A percentile compares a stretch with the other conserved stretches of the same genome.
phyloP scores from a whole-genome alignment of 2,797 vertebrate species.

The Tachyglossus aculeatus region DNA sequence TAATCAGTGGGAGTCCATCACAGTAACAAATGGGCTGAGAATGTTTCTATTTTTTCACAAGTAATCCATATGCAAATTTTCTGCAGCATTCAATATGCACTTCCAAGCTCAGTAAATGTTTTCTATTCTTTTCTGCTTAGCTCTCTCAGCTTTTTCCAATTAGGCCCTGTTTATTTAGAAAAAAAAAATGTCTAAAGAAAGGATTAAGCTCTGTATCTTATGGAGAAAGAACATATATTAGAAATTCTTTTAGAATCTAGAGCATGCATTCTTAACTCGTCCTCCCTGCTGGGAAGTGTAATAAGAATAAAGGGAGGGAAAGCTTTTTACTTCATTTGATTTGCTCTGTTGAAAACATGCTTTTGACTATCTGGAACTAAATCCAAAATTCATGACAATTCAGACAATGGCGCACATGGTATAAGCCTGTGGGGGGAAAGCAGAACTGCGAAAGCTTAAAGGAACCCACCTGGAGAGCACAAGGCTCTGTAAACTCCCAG shows the following conservation, averaged over 20 bases:
- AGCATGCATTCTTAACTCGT: slow-evolving; percentile 65
- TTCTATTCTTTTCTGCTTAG: slow-evolving; percentile 69
- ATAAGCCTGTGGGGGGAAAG: slow-evolving; percentile 43
- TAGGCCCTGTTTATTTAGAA: slow-evolving; percentile 72
- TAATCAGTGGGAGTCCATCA: slow-evolving; percentile 61
- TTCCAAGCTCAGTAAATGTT: slow-evolving; percentile 69
- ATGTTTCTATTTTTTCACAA: slow-evolving; percentile 66
- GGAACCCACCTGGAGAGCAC: slow-evolving; percentile 46
- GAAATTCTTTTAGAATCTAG: slow-evolving; percentile 67
- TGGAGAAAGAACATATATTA: slow-evolving; percentile 66
- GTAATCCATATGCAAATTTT: slow-evolving; percentile 72
- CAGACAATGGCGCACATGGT: slow-evolving; percentile 50
- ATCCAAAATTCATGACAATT: slow-evolving; percentile 64
- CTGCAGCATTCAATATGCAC: slow-evolving; percentile 63
- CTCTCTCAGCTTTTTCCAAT: slow-evolving; percentile 72
- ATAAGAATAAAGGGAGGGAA: slow-evolving; percentile 57
- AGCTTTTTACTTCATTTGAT: slow-evolving; percentile 61
- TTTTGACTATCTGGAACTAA: slow-evolving; percentile 60
- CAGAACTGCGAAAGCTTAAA: slow-evolving; percentile 30
- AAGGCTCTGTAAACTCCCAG: slow-evolving; percentile 15
- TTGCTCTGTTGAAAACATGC: slow-evolving; percentile 58
- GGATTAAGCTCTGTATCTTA: slow-evolving; percentile 74
- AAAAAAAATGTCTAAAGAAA: slow-evolving; percentile 67
- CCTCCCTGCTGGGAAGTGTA: slow-evolving; percentile 57
- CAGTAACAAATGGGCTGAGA: slow-evolving; percentile 66